These are phyloP conservation scores for Hycleus cichorii DNA, from an alignment of 1,140 invertebrate species.

Conservation along the genomic window DNA sequence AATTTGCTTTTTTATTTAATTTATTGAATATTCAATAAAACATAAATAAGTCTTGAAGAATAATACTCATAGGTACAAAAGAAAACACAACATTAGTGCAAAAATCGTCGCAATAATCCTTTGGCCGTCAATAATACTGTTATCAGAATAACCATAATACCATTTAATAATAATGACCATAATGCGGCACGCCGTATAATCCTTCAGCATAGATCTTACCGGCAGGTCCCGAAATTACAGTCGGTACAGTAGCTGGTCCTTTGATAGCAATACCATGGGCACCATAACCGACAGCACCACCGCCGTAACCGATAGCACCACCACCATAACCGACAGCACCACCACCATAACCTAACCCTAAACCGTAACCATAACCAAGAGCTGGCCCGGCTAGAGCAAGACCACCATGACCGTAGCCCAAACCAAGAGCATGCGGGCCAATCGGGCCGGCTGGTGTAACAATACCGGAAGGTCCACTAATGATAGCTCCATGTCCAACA, in stretches of 20 bases:
- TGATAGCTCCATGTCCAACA: slow-evolving; percentile 8
- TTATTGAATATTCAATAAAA: too few relatives aligned
- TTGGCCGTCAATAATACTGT: background rate
- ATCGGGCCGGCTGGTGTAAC: slow-evolving; percentile 25
- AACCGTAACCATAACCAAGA: slow-evolving; percentile 2
- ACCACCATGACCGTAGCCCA: slow-evolving; percentile 6
- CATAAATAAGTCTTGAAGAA: too few relatives aligned
- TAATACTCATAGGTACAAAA: too few relatives aligned
- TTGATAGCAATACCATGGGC: slow-evolving; percentile 24
- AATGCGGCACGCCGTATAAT: slow-evolving; percentile 18
- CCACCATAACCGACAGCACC: background rate
- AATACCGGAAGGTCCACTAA: slow-evolving; percentile 20
- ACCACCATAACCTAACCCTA: background rate
- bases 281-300: background rate
- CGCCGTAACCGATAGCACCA: background rate
- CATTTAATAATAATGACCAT: background rate
- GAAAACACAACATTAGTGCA: too few relatives aligned
- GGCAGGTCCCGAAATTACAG: slow-evolving; percentile 29
- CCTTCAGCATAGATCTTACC: slow-evolving; percentile 30
- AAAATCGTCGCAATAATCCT: background rate
- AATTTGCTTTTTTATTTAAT: too few relatives aligned
- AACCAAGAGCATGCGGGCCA: slow-evolving; percentile 18
- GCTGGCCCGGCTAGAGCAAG: background rate
- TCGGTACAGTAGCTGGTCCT: slow-evolving; percentile 30
- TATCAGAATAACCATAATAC: too few relatives aligned